Conservation (phyloP, 2,113 vertebrate species). For the Accipiter cooperii region DNA sequence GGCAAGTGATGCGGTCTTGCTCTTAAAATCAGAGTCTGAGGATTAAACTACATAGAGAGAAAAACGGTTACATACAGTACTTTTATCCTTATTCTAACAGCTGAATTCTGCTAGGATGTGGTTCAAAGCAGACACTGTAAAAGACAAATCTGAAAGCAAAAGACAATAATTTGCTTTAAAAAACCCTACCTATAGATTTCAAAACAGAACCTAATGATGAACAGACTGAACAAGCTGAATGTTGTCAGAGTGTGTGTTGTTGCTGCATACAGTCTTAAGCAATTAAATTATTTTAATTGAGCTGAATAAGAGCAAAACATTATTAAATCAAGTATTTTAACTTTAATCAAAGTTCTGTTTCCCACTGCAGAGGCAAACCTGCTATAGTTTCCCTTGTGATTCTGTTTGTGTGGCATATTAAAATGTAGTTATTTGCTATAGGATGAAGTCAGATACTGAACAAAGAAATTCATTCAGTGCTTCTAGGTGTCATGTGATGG, state of each 20-base stretch:
- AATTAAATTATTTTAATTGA: neutral
- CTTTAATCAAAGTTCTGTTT: neutral
- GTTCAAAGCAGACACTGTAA: neutral
- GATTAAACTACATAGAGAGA: neutral
- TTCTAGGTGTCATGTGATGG: slow-evolving; percentile 16
- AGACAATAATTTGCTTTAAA: neutral
- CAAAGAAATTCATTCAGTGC: slow-evolving; percentile 27
- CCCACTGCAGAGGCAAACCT: neutral
- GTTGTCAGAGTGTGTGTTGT: neutral
- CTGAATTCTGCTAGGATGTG: accelerated
- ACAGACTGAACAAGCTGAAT: neutral
- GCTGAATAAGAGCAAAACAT: neutral
- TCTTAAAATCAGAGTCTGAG: neutral
- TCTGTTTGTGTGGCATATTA: neutral
- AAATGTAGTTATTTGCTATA: slow-evolving; percentile 26
- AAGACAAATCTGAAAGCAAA: neutral
- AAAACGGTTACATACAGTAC: accelerated
- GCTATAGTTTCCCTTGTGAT: neutral
- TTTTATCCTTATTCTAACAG: neutral
- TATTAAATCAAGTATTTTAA: neutral
- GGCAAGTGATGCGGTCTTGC: neutral
- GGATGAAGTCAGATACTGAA: slow-evolving; percentile 38
- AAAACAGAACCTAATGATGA: neutral
- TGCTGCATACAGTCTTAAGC: neutral
- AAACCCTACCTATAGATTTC: neutral